A percentile compares a stretch with the other conserved stretches of the same genome.
Conservation (phyloP, 1,140 invertebrate genomes). For the Phymorhynchus buccinoides region DNA sequence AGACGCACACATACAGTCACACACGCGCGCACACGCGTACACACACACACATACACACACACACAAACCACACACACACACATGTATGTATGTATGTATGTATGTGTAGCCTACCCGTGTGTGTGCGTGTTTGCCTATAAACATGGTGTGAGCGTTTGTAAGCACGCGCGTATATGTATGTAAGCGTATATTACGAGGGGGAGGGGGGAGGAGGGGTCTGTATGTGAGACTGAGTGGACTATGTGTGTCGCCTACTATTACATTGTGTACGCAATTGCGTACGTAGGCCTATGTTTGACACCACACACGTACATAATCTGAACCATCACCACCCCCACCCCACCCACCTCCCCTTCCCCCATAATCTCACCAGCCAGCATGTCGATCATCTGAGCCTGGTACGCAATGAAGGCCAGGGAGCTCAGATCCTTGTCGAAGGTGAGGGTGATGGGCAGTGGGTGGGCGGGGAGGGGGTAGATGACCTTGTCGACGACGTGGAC, state of each 20-base stretch:
- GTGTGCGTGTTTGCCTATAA: not conserved
- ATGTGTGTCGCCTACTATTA: no score
- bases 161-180: not conserved
- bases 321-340: no score
- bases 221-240: no score
- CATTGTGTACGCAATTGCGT: no score
- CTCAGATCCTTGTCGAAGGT: constrained; percentile 60
- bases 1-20: not conserved
- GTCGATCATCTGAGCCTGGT: constrained; percentile 44
- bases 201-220: no score
- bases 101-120: not conserved
- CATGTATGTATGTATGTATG: no score
- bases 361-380: constrained; percentile 47
- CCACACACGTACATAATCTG: no score
- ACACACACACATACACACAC: not conserved
- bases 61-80: no score
- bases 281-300: no score
- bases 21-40: not conserved
- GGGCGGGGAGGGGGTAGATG: constrained; percentile 65
- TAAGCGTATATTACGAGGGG: not conserved
- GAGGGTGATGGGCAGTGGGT: constrained; percentile 56
- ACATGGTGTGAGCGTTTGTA: not conserved
- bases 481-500: constrained; percentile 69
- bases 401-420: constrained; percentile 48
- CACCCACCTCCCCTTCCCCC: no score